Base-by-base conservation (phyloP, 92 coral and sea anemone species). In the Umimayanthus kanabou region DNA sequence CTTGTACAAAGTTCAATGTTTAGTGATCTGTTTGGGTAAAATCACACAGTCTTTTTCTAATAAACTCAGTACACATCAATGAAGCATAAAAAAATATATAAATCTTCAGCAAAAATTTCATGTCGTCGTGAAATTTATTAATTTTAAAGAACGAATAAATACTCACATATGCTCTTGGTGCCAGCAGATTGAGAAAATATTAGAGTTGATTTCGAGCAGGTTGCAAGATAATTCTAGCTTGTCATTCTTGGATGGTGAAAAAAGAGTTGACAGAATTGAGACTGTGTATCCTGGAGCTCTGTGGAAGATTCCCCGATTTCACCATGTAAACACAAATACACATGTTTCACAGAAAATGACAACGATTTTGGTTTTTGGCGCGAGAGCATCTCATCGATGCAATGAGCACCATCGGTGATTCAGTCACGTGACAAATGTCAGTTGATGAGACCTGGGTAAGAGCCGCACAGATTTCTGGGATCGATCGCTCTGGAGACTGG, bases 321-420 rank as follows among this genome's bases (percentile, higher is more conserved):
- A 67, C 43, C 91, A 90, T 90, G 98, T 91, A 85, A 91, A 91
- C 94, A 94, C 90, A 43, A 16, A 78, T 43, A 16, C 82, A 39
- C 88, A 55, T 45, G 88, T 85, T 83, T 83, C 78, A 43, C 77
- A 70, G 87, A 83, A 83, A 83, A 83, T 69, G 77, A 83, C 87
- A 69, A 67, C 42, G 55, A 69, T 83, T 67, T 82, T 83, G 87
- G 87, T 83, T 83, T 83, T 83, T 83, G 87, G 87, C 87, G 87
- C 87, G 87, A 83, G 87, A 83, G 87, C 87, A 70, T 83, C 87
- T 83, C 87, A 83, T 83, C 87, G 87, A 83, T 70, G 87, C 86
- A 26, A 16, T 67, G 74, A 81, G 74, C 18, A 43, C 76, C 39
- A 82, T 82, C 74, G 77, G 77, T 42, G 67, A 30, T 67, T 10